phyloP scores from a whole-genome alignment of 2,797 vertebrate species.

The Dendrocincla tyrannina region DNA sequence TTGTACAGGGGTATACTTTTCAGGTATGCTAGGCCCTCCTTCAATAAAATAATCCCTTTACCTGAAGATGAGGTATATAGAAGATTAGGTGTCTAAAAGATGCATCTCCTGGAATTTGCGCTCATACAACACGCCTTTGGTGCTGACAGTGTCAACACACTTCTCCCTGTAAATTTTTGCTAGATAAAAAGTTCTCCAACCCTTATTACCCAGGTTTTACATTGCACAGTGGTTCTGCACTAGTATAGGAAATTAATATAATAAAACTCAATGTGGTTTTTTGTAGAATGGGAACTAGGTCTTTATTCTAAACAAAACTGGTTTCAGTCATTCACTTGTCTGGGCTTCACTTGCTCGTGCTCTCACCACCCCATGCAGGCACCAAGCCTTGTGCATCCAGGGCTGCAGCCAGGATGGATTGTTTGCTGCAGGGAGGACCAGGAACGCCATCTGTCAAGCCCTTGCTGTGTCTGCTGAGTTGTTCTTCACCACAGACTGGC shows the following conservation, averaged over 20 bases:
- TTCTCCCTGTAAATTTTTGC: neutral
- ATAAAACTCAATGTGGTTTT: neutral
- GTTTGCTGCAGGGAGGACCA: neutral
- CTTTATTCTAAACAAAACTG: neutral
- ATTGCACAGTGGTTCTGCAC: neutral
- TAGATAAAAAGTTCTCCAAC: neutral
- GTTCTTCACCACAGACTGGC: neutral
- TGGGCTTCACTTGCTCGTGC: rapidly evolving
- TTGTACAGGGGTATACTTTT: neutral
- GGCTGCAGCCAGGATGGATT: neutral
- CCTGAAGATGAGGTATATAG: neutral
- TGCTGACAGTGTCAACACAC: neutral
- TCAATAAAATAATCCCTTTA: neutral
- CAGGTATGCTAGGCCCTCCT: neutral
- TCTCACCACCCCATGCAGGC: neutral
- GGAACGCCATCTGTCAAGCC: neutral
- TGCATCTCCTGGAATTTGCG: neutral
- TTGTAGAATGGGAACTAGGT: neutral
- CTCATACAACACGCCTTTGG: neutral
- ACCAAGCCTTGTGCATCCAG: neutral
- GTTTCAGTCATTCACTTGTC: neutral
- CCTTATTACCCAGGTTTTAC: neutral
- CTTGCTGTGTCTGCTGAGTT: neutral
- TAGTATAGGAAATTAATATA: neutral
- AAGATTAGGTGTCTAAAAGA: neutral